These are phyloP conservation scores for Agelaius phoeniceus DNA, from an alignment of 2,113 vertebrate species.

Conservation along the genomic window DNA sequence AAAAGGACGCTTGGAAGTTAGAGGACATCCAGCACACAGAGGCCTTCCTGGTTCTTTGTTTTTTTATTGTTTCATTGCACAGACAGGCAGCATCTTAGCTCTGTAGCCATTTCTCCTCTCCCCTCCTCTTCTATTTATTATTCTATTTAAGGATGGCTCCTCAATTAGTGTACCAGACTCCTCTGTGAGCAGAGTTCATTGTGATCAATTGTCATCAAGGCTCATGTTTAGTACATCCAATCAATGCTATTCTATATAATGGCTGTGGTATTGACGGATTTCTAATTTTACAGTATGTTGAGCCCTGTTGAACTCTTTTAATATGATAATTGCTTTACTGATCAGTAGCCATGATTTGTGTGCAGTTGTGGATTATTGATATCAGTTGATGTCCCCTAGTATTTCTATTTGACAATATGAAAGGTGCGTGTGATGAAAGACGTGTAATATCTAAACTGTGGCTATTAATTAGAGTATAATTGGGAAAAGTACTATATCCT, in stretches of 20 bases:
- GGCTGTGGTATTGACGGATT: background rate
- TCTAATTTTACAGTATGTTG: constrained; percentile 52
- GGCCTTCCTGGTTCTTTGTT: background rate
- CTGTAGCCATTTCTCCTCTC: background rate
- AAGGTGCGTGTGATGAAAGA: background rate
- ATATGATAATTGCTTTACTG: constrained; percentile 59
- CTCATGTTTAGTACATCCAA: background rate
- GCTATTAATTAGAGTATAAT: background rate
- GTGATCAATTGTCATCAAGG: constrained; percentile 51
- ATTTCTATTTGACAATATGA: background rate
- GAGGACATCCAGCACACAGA: background rate
- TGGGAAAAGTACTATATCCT: background rate
- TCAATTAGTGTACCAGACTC: constrained; percentile 37
- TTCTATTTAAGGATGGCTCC: background rate
- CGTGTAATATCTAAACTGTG: background rate
- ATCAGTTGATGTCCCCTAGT: background rate
- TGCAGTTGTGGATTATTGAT: background rate
- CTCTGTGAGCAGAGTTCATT: constrained; percentile 12
- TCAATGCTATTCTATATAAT: constrained; percentile 22
- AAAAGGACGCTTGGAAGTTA: background rate
- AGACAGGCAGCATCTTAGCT: background rate
- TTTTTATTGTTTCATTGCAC: background rate
- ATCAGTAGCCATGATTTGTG: constrained; percentile 35
- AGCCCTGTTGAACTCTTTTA: constrained; percentile 58
- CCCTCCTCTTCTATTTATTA: background rate